These are phyloP conservation scores for Cherax quadricarinatus DNA, from an alignment of 1,140 invertebrate genomes.

Conservation along the genomic window DNA sequence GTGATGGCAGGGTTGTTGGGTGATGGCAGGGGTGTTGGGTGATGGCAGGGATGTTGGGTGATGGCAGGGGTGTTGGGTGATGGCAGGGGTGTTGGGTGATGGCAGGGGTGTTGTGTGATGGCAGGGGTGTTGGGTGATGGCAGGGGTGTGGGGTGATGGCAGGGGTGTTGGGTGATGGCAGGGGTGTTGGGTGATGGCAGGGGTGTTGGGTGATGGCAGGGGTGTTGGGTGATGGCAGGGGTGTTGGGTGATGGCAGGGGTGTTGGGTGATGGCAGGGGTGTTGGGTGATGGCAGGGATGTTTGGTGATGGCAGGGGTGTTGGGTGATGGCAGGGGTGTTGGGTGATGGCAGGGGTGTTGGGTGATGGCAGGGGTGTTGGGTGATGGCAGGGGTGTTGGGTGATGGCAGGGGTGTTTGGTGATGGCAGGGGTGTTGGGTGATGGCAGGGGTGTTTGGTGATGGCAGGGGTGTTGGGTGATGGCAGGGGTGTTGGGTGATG, in stretches of 20 bases:
- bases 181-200: background rate
- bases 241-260: background rate
- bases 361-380: background rate
- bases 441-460: background rate
- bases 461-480: background rate
- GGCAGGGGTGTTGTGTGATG: background rate
- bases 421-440: background rate
- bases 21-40: background rate
- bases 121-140: background rate
- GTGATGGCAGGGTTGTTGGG: background rate
- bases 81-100: background rate
- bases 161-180: background rate
- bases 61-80: background rate
- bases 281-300: background rate
- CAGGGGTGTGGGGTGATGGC: background rate
- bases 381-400: too few species aligned
- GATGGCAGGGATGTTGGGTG: background rate
- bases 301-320: background rate
- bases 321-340: too few species aligned
- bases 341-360: background rate
- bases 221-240: background rate
- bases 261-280: too few species aligned
- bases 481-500: background rate
- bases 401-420: background rate
- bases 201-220: too few species aligned